Evolutionary conservation across 2,113 vertebrate genomes (phyloP).

Genomic region (Dolichotis patagonum): DNA sequence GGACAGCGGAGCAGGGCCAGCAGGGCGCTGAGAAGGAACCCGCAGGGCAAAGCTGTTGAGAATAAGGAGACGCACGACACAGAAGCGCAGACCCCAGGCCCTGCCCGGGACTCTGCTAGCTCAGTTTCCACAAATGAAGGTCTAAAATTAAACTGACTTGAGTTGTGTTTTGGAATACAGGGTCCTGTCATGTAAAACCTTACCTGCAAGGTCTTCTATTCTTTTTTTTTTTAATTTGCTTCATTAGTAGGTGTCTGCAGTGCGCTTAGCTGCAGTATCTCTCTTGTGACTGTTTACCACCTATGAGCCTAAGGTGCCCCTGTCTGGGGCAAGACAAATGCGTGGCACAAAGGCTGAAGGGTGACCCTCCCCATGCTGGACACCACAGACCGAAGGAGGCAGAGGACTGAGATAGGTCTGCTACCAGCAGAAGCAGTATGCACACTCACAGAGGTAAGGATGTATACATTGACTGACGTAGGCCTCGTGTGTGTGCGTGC

Average conservation of each 20-base stretch:
- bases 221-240: neutral
- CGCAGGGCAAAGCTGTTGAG: neutral
- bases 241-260: neutral
- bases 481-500: neutral
- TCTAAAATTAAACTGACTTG: neutral
- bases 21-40: neutral
- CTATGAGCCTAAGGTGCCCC: neutral
- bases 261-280: neutral
- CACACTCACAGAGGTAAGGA: neutral
- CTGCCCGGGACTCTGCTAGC: neutral
- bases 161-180: neutral
- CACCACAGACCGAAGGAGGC: neutral
- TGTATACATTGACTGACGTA: neutral
- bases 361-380: neutral
- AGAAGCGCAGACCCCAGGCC: neutral
- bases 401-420: neutral
- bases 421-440: neutral
- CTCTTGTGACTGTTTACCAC: neutral
- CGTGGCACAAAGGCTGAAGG: neutral
- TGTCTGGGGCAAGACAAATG: neutral
- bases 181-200: neutral
- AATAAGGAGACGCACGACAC: neutral
- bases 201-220: neutral
- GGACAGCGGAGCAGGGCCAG: neutral
- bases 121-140: neutral